Evolutionary conservation across 1,140 invertebrate species (phyloP).

Genomic region (Sarcophaga bullata): DNA sequence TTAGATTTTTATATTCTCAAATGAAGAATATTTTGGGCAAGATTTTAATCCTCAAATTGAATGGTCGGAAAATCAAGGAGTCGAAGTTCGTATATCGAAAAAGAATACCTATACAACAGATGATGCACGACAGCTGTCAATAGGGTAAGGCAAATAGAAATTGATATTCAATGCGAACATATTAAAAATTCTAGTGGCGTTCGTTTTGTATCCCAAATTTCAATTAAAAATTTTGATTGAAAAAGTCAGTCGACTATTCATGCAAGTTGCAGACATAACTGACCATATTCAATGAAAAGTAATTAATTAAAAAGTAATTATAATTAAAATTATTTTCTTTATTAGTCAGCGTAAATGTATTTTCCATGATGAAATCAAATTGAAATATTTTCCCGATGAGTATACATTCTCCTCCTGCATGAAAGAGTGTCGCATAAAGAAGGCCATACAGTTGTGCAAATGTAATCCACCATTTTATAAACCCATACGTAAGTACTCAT

Average conservation of each 20-base stretch:
- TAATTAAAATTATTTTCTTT: too few species aligned
- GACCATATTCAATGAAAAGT: too few species aligned
- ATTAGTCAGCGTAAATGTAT: constrained; percentile 72
- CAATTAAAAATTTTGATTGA: background rate
- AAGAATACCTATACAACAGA: constrained; percentile 79
- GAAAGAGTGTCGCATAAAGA: constrained; percentile 75
- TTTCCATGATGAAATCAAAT: constrained; percentile 72
- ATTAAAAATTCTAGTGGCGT: too few species aligned
- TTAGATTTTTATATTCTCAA: constrained; percentile 73
- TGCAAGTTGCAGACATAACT: too few species aligned
- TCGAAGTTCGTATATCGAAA: constrained; percentile 73
- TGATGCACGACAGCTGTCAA: constrained; percentile 73
- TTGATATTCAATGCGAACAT: too few species aligned
- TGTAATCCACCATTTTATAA: constrained; percentile 77
- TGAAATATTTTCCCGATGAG: constrained; percentile 69
- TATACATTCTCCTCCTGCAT: constrained; percentile 78
- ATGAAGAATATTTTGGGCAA: constrained; percentile 73
- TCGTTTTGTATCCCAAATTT: too few species aligned
- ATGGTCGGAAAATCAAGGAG: constrained; percentile 71
- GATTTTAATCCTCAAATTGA: constrained; percentile 74
- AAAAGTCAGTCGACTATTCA: too few species aligned
- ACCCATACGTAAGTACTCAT: constrained; percentile 62
- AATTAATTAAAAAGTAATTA: too few species aligned
- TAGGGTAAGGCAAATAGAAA: constrained; percentile 54
- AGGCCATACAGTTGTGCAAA: constrained; percentile 70